Percentiles rank a stretch among this genome's conserved stretches.
Evolutionary conservation across 1,140 invertebrate species (phyloP).

Genomic region (Drosophila malerkotliana): DNA sequence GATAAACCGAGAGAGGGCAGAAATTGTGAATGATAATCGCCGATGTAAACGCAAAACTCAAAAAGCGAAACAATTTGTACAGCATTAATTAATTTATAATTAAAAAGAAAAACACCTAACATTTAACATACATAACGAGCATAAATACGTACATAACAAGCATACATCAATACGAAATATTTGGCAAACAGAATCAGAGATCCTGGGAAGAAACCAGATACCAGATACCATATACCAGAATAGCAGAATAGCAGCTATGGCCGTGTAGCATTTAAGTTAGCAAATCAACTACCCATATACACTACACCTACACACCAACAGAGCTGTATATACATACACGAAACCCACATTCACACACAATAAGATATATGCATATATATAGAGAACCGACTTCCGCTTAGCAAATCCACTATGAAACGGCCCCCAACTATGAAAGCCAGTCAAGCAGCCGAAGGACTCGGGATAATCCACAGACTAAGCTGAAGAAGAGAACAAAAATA

Average conservation of each 20-base stretch:
- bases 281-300: conserved; percentile 58
- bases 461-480: conserved; percentile 9
- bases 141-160: conserved; percentile 7
- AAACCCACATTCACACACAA: conserved; percentile 25
- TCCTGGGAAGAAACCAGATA: background rate
- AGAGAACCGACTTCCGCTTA: conserved; percentile 73
- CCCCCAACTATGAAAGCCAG: conserved; percentile 45
- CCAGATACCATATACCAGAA: background rate
- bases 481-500: conserved; percentile 1
- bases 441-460: conserved; percentile 26
- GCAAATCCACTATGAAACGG: conserved; percentile 49
- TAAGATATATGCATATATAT: conserved; percentile 41
- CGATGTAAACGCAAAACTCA: conserved; percentile 33
- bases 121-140: conserved; percentile 25
- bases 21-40: conserved; percentile 1
- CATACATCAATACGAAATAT: conserved; percentile 18
- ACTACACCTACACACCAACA: conserved; percentile 12
- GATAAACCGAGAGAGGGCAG: conserved; percentile 4
- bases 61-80: conserved; percentile 60
- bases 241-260: conserved; percentile 28
- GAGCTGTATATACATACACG: conserved; percentile 61
- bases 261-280: conserved; percentile 76
- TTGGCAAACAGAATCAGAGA: conserved; percentile 11
- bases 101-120: conserved; percentile 40
- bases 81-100: conserved; percentile 82